Conservation (phyloP, 2,113 vertebrate species). For the Passer domesticus region DNA sequence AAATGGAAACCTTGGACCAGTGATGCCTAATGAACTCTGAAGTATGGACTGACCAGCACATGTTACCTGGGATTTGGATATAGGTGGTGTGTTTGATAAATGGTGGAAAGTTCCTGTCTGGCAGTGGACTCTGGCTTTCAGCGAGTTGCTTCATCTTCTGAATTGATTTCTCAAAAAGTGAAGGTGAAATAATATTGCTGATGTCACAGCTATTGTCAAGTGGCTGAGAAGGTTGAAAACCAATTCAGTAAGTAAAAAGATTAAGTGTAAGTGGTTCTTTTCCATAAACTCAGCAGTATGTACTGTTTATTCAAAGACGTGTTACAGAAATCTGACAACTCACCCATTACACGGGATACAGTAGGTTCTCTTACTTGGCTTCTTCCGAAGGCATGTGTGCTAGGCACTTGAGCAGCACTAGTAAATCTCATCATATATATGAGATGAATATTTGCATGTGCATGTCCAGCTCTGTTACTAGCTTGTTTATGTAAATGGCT, state of each 20-base stretch:
- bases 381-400: accelerated
- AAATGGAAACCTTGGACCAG: not conserved
- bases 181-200: not conserved
- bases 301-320: not conserved
- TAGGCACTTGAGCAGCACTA: not conserved
- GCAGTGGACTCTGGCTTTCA: not conserved
- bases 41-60: not conserved
- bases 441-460: not conserved
- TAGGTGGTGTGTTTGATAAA: not conserved
- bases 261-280: not conserved
- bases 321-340: not conserved
- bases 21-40: not conserved
- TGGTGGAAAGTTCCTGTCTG: not conserved
- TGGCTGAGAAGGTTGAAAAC: not conserved
- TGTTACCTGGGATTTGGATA: not conserved
- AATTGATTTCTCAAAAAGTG: not conserved
- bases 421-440: not conserved
- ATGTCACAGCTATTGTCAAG: not conserved
- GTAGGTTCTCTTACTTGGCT: not conserved
- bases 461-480: not conserved
- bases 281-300: not conserved
- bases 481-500: not conserved
- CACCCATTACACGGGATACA: not conserved
- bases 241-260: not conserved
- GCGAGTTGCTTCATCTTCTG: not conserved